Evolutionary conservation across 2,797 vertebrate genomes (phyloP).

Genomic region (Channallabes apus): DNA sequence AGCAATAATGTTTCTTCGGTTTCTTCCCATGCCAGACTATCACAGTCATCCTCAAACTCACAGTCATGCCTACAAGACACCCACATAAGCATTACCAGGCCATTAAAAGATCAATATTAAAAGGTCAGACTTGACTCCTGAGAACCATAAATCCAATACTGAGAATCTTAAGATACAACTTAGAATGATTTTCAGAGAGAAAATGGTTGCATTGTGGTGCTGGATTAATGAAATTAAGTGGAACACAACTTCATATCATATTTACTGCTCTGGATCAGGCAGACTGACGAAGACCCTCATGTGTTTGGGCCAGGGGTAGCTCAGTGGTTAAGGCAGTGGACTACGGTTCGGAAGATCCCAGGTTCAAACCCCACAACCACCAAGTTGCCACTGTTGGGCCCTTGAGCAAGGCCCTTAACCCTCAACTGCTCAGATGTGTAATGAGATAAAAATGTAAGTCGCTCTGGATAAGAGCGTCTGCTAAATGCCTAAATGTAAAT

Average conservation of each 20-base stretch:
- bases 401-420: too few species aligned
- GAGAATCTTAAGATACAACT: background rate
- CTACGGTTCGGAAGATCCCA: too few species aligned
- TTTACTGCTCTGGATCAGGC: background rate
- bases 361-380: too few species aligned
- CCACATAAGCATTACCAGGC: background rate
- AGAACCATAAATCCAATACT: background rate
- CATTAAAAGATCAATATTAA: background rate
- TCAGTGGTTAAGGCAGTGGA: too few species aligned
- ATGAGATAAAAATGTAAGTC: too few species aligned
- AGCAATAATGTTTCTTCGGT: slow-evolving; percentile 90
- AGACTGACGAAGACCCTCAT: background rate
- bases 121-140: background rate
- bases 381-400: too few species aligned
- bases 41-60: slow-evolving; percentile 94
- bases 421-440: too few species aligned
- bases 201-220: background rate
- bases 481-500: too few species aligned
- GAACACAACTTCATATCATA: background rate
- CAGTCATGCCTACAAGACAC: slow-evolving; percentile 78
- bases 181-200: background rate
- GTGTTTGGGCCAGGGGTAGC: too few species aligned
- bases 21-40: slow-evolving; percentile 94
- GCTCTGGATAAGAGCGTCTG: too few species aligned
- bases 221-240: background rate